Base-by-base conservation (phyloP, 2,888 invertebrate genomes). In the Hoplodrina blanda region DNA sequence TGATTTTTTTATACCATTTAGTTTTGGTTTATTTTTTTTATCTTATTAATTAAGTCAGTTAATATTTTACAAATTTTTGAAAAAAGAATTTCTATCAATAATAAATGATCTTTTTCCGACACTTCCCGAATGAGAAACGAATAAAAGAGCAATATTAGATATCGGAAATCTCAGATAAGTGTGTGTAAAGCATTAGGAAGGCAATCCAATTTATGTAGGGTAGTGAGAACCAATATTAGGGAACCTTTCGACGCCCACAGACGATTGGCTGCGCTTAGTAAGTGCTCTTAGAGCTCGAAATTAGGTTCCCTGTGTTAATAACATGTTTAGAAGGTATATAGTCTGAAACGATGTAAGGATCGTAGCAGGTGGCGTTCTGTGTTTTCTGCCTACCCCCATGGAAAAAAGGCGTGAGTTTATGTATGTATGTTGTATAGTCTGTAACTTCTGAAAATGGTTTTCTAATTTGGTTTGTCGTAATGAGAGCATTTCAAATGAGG, bases 191-290 rank as follows among this genome's bases (percentile, higher is more conserved):
- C 80, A 83, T 81, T 85, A 78, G 71, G 70, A 56, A 62, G 79
- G 76, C 83, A 86, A 89, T 88, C 85, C 84, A 86, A 89, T 89
- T 89, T 88, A 76, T 74, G 77, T 78, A 55, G 72, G 77, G 69
- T 69, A 65, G 81, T 81, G 73, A 69, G 71, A 76, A 77, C 80
- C 80, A 87, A 88, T 86, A 84, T 83, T 82, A 80, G 73, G 72
- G 76, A 79, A 84, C 84, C 85, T 81, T 83, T 85, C 73, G 71
- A 73, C 65, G 78, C 76, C 63, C 72, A 62, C 76, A 61, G 61
- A 61, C 83, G 41, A 84, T 81, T 85, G 75, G 63, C 66, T 67
- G 17, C 37, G 33, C 67, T 77, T 66, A 53, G 70, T 69, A 44
- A 46, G 59, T 59, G 52, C 62, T 54, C 19, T 69, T 75, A 62